These are phyloP conservation scores for Pelmatolapia mariae DNA, from an alignment of 2,113 vertebrate genomes.

Conservation along the genomic window DNA sequence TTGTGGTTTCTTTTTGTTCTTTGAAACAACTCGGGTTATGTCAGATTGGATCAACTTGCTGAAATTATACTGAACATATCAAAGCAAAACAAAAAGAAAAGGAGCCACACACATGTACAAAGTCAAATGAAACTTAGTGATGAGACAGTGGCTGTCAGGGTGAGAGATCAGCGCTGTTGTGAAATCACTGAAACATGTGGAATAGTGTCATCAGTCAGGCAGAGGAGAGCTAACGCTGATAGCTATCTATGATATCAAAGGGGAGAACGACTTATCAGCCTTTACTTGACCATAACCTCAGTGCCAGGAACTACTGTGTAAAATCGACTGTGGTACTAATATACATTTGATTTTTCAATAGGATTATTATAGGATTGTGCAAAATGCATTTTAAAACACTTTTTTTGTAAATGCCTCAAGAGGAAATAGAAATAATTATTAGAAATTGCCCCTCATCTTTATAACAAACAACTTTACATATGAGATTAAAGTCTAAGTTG, in stretches of 20 bases:
- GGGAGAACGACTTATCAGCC: neutral
- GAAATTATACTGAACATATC: neutral
- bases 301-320: neutral
- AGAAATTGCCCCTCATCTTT: neutral
- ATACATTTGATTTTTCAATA: neutral
- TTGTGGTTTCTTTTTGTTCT: neutral
- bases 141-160: neutral
- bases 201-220: neutral
- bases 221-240: neutral
- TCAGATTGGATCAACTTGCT: neutral
- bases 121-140: neutral
- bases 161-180: neutral
- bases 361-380: neutral
- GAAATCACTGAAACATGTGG: neutral
- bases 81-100: neutral
- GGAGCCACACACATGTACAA: neutral
- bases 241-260: slow-evolving; percentile 11
- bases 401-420: neutral
- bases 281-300: slow-evolving; percentile 16
- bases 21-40: neutral
- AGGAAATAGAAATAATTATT: neutral
- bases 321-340: slow-evolving; percentile 2
- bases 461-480: neutral
- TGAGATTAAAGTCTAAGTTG: neutral
- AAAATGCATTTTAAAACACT: neutral